These are phyloP conservation scores for Leptatherina wallacei DNA, from an alignment of 2,797 vertebrate species.

Conservation along the genomic window DNA sequence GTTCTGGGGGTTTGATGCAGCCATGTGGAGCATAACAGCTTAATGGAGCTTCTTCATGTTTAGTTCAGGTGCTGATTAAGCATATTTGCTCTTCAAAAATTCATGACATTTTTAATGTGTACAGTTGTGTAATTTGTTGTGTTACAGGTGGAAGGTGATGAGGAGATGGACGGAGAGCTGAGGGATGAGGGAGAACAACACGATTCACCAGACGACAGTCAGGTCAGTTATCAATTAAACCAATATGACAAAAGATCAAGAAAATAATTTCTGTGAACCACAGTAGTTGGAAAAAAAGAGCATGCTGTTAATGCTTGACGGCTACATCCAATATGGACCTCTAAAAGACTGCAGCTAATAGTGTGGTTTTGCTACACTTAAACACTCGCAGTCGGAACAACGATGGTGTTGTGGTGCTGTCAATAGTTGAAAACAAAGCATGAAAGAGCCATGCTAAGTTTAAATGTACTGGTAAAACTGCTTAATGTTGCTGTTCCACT, in stretches of 20 bases:
- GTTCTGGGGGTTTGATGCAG: neutral
- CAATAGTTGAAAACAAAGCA: too few species aligned
- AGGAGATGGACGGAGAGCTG: conserved; percentile 88
- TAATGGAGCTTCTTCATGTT: neutral
- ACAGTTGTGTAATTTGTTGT: neutral
- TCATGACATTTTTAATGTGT: neutral
- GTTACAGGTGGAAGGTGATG: conserved; percentile 90
- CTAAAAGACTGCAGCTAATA: neutral
- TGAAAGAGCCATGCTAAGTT: too few species aligned
- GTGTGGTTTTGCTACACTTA: neutral
- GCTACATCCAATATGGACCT: too few species aligned
- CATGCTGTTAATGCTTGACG: too few species aligned
- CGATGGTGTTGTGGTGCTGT: too few species aligned
- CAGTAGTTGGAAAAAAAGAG: too few species aligned
- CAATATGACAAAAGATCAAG: neutral
- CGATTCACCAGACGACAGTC: conserved; percentile 88
- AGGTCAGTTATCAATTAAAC: conserved; percentile 49
- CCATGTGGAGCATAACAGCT: neutral
- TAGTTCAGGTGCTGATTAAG: neutral
- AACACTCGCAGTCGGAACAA: too few species aligned
- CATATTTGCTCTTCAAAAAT: too few species aligned
- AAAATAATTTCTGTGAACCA: neutral
- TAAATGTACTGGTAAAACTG: too few species aligned
- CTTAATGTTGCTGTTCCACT: too few species aligned
- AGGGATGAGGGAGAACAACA: conserved; percentile 86